Evolutionary conservation across 2,113 vertebrate genomes (phyloP).

Genomic region (Cercocebus atys): DNA sequence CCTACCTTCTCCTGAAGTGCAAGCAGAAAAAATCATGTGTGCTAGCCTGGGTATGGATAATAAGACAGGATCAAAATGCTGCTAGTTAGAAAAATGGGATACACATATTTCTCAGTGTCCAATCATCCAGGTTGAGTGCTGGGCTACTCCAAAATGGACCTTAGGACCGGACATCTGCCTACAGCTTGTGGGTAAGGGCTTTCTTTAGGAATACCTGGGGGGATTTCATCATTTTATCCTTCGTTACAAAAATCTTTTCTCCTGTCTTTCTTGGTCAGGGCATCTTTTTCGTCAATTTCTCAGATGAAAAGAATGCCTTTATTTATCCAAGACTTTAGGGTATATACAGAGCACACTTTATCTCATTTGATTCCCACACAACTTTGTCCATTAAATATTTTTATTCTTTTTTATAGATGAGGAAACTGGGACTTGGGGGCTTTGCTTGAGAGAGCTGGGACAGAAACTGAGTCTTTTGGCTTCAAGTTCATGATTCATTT

Average conservation of each 20-base stretch:
- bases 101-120: not conserved
- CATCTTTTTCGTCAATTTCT: not conserved
- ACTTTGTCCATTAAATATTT: not conserved
- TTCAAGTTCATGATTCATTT: not conserved
- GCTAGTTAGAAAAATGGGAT: not conserved
- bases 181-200: not conserved
- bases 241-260: not conserved
- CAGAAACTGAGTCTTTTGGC: not conserved
- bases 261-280: not conserved
- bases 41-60: not conserved
- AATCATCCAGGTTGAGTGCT: not conserved
- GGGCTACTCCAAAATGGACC: not conserved
- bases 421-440: not conserved
- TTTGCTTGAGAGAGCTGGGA: not conserved
- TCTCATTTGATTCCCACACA: not conserved
- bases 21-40: not conserved
- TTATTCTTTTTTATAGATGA: conserved; percentile 15
- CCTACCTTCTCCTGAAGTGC: not conserved
- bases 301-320: not conserved
- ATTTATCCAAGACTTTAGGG: not conserved
- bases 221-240: not conserved
- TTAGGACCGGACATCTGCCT: not conserved
- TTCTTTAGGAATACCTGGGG: not conserved
- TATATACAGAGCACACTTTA: not conserved
- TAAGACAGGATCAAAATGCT: not conserved